A percentile compares a stretch with the other conserved stretches of the same genome.
Conservation (phyloP, 2,797 vertebrate species). For the Lacerta agilis region DNA sequence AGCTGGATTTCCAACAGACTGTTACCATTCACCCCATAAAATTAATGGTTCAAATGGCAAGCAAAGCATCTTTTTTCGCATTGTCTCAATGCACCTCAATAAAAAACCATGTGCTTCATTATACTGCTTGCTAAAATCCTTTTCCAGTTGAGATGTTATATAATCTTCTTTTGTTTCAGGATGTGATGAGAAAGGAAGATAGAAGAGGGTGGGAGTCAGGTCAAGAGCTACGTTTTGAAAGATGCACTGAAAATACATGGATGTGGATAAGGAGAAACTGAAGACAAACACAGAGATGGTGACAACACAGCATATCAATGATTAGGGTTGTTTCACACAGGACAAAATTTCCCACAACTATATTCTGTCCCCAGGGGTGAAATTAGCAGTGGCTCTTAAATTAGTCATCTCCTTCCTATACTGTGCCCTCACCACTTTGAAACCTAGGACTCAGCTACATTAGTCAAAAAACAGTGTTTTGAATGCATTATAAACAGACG, state of each 20-base stretch:
- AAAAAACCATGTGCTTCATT: neutral
- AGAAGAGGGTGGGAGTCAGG: neutral
- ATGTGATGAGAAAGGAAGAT: neutral
- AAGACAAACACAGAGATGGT: neutral
- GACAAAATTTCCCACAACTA: neutral
- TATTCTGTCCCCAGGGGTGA: neutral
- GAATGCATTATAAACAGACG: too few relatives aligned
- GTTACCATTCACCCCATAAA: neutral
- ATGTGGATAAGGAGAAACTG: neutral
- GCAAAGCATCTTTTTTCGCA: accelerated
- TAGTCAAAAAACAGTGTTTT: too few relatives aligned
- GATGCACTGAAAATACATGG: neutral
- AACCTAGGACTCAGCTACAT: too few relatives aligned
- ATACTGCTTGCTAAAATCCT: accelerated
- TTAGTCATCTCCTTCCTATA: neutral
- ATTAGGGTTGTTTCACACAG: neutral
- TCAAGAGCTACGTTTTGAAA: constrained; percentile 9
- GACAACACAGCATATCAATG: neutral
- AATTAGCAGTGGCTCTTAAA: neutral
- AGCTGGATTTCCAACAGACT: neutral
- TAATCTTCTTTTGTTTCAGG: neutral
- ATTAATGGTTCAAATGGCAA: neutral
- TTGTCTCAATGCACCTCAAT: neutral
- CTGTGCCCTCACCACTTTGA: too few relatives aligned
- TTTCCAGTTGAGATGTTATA: neutral